These are phyloP conservation scores for Rotaria socialis DNA, from an alignment of 2,888 invertebrate species.

Conservation along the genomic window DNA sequence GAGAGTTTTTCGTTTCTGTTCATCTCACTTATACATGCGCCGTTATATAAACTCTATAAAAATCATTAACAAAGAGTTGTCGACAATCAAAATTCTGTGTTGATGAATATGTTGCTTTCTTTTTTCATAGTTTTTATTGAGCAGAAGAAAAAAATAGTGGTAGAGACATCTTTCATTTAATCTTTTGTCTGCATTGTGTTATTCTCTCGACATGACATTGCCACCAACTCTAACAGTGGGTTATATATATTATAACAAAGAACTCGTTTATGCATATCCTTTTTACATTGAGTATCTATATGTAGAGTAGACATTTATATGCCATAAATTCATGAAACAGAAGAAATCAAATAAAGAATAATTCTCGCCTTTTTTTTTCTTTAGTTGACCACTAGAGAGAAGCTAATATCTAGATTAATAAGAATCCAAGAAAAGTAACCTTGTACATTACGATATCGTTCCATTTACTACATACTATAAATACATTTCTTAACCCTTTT, in stretches of 20 bases:
- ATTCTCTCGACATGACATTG: not conserved
- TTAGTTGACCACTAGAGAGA: not conserved
- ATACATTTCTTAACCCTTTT: not conserved
- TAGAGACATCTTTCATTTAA: not conserved
- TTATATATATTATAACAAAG: conserved; percentile 8
- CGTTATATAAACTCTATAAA: not conserved
- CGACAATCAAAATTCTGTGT: not conserved
- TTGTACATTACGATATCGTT: not conserved
- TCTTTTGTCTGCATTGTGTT: not conserved
- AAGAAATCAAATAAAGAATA: not conserved
- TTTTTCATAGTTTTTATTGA: not conserved
- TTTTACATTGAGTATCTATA: not conserved
- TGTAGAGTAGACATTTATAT: not conserved
- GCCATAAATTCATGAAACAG: not conserved
- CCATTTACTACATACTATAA: not conserved
- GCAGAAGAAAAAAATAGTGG: not conserved
- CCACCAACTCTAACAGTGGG: not conserved
- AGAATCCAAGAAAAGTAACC: not conserved
- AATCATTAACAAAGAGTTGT: not conserved
- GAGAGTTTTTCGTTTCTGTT: conserved; percentile 32
- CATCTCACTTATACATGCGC: not conserved
- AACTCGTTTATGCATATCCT: not conserved
- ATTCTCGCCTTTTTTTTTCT: not conserved
- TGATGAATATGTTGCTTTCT: not conserved
- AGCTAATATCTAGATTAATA: not conserved